phyloP scores from a whole-genome alignment of 2,113 vertebrate genomes.

The Scartelaos histophorus region DNA sequence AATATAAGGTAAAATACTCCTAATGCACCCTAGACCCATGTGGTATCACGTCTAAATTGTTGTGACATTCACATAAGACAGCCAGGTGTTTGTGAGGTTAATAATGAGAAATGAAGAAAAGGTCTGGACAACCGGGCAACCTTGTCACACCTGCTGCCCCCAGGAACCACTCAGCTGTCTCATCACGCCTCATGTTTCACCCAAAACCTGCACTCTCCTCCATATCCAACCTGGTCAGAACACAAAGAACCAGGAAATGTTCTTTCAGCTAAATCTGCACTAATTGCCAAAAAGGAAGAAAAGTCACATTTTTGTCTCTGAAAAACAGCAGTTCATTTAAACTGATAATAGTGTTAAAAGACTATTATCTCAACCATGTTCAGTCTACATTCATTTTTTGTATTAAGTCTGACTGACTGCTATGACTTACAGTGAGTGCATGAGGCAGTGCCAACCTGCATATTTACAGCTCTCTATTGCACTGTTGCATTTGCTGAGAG shows the following conservation, averaged over 20 bases:
- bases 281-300: not conserved
- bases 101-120: constrained; percentile 61
- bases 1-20: not conserved
- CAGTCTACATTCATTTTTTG: not conserved
- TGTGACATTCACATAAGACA: constrained; percentile 26
- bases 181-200: constrained; percentile 38
- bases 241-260: constrained; percentile 49
- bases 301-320: not conserved
- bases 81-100: constrained; percentile 48
- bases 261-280: constrained; percentile 23
- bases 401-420: not conserved
- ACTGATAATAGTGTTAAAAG: not conserved
- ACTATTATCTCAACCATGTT: not conserved
- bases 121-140: constrained; percentile 43
- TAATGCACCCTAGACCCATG: not conserved
- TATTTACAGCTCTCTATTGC: constrained; percentile 31
- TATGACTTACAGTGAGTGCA: constrained; percentile 41
- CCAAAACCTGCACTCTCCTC: constrained; percentile 19
- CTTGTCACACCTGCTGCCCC: constrained; percentile 64
- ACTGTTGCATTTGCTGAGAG: constrained; percentile 19
- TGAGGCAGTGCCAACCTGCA: constrained; percentile 33
- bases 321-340: not conserved
- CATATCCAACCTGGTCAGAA: constrained; percentile 29
- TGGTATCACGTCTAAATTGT: constrained; percentile 1
- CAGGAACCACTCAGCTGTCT: constrained; percentile 29